Conservation (phyloP, 1,140 invertebrate species). For the Aphelinus atriplicis region DNA sequence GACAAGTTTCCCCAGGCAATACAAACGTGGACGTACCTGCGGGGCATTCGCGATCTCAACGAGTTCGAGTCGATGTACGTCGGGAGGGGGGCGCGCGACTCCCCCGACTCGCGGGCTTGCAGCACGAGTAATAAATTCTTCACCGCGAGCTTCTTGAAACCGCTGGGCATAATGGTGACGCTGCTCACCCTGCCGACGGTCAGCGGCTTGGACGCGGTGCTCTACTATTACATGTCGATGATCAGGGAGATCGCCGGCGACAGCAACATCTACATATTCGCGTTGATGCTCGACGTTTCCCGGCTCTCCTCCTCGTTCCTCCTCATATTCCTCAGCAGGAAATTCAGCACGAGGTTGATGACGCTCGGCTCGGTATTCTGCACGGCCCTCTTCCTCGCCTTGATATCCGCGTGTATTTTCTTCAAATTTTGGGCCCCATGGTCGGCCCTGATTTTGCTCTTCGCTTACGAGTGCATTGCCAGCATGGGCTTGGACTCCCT, state of each 20-base stretch:
- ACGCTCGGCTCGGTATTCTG: conserved; percentile 70
- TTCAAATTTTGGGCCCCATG: conserved; percentile 58
- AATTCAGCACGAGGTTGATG: conserved; percentile 68
- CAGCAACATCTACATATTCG: conserved; percentile 70
- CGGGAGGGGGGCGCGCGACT: neutral
- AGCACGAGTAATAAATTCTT: conserved; percentile 28
- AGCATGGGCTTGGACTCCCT: conserved; percentile 71
- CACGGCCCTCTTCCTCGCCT: conserved; percentile 67
- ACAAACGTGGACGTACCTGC: conserved; percentile 58
- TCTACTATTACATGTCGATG: conserved; percentile 78
- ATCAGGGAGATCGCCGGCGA: conserved; percentile 67
- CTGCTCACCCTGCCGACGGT: conserved; percentile 73
- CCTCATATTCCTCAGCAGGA: conserved; percentile 70
- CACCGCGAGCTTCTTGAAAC: conserved; percentile 64
- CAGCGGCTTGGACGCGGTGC: conserved; percentile 75
- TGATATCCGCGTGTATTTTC: conserved; percentile 59
- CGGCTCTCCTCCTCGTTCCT: conserved; percentile 71
- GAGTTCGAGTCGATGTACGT: conserved; percentile 44
- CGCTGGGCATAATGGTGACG: conserved; percentile 70
- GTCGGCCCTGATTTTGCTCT: conserved; percentile 66
- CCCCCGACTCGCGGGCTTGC: conserved; percentile 11
- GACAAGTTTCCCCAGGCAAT: conserved; percentile 65
- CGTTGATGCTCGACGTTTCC: conserved; percentile 75
- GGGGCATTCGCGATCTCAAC: conserved; percentile 36
- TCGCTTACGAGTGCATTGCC: conserved; percentile 69